These are phyloP conservation scores for Rhagoletis zephyria DNA, from an alignment of 1,140 invertebrate genomes.

Conservation along the genomic window DNA sequence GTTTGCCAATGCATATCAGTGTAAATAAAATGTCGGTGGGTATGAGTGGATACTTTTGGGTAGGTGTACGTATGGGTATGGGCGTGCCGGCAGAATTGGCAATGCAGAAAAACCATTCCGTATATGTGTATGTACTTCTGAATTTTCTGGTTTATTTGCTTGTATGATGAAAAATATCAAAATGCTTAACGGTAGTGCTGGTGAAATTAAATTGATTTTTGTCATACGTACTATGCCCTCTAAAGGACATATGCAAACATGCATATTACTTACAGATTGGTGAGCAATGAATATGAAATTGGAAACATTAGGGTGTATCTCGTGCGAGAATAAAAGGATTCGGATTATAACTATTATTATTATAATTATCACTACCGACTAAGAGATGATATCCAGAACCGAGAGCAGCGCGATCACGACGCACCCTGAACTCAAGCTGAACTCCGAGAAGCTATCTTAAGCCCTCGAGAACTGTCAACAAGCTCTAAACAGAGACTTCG, in stretches of 20 bases:
- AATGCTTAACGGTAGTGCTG: neutral
- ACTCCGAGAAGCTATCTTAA: no score
- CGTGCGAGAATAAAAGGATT: no score
- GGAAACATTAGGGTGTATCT: neutral
- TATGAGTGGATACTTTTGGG: neutral
- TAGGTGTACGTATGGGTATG: neutral
- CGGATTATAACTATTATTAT: no score
- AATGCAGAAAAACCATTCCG: neutral
- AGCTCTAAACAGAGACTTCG: no score
- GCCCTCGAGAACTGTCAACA: no score
- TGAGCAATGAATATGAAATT: neutral
- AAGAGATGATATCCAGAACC: no score
- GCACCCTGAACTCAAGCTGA: no score
- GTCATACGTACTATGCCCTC: neutral
- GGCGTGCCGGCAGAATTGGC: neutral
- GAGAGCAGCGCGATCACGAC: no score
- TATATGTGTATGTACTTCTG: neutral
- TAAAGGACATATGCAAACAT: constrained; percentile 39
- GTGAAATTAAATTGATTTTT: constrained; percentile 50
- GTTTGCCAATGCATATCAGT: neutral
- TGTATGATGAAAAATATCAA: constrained; percentile 12
- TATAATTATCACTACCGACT: no score
- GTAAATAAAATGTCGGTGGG: neutral
- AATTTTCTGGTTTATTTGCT: constrained; percentile 1
- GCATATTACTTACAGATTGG: constrained; percentile 32